These are phyloP conservation scores for Festucalex cinctus DNA, from an alignment of 2,113 vertebrate genomes.

Conservation along the genomic window DNA sequence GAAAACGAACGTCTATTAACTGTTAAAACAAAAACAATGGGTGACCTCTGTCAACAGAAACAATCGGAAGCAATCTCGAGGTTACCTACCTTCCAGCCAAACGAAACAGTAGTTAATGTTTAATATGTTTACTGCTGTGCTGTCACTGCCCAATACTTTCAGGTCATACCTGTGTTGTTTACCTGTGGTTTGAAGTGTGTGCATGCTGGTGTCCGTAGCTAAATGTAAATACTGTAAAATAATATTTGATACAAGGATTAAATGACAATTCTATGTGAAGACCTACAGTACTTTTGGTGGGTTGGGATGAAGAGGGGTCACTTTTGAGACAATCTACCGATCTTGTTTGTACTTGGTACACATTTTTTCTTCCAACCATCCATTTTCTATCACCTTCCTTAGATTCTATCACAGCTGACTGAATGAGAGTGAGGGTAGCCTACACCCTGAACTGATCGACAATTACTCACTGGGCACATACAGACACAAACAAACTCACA, in stretches of 20 bases:
- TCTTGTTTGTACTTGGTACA: background rate
- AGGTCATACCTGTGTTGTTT: background rate
- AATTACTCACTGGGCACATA: no score
- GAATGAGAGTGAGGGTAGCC: background rate
- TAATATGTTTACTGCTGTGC: background rate
- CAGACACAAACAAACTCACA: no score
- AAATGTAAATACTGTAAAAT: background rate
- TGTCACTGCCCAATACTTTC: background rate
- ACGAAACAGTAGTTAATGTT: background rate
- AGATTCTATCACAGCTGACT: background rate
- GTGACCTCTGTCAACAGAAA: no score
- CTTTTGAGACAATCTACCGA: background rate
- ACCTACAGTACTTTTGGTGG: background rate
- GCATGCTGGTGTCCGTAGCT: background rate
- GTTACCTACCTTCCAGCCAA: background rate
- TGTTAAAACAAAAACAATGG: no score
- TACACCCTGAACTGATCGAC: no score
- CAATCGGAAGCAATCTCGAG: no score
- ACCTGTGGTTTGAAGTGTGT: background rate
- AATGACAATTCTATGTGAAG: background rate
- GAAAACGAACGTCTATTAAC: no score
- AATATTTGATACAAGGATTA: background rate
- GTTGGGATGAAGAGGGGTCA: background rate
- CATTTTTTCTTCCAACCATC: background rate
- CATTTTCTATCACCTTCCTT: background rate